A percentile compares a stretch with the other conserved stretches of the same genome.
These are phyloP conservation scores for Xanthorhoe spadicearia DNA, from an alignment of 2,888 invertebrate species.

Conservation along the genomic window DNA sequence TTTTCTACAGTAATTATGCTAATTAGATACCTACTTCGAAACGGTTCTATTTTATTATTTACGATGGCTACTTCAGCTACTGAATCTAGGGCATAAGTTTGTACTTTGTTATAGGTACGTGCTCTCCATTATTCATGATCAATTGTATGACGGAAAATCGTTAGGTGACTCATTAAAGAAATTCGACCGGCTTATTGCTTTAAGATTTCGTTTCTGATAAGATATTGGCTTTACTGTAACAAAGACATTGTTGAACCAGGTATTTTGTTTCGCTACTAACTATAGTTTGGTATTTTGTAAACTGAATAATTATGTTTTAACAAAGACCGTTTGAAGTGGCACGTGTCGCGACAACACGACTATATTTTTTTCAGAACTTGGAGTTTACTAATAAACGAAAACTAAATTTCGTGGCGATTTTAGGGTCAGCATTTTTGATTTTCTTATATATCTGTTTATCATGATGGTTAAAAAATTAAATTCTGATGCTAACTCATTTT, in stretches of 20 bases:
- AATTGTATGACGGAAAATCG: slow-evolving; percentile 79
- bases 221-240: slow-evolving; percentile 27
- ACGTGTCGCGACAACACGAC: too few relatives aligned
- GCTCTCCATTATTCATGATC: slow-evolving; percentile 78
- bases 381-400: too few relatives aligned
- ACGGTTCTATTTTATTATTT: slow-evolving; percentile 32
- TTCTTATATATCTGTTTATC: too few relatives aligned
- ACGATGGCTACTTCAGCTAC: slow-evolving; percentile 27
- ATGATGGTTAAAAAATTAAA: too few relatives aligned
- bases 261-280: slow-evolving; percentile 19
- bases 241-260: slow-evolving; percentile 33
- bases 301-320: too few relatives aligned
- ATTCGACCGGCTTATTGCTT: slow-evolving; percentile 53
- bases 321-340: too few relatives aligned
- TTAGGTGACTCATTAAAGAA: slow-evolving; percentile 82
- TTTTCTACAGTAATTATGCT: neutral
- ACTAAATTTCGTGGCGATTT: too few relatives aligned
- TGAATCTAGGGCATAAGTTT: slow-evolving; percentile 69
- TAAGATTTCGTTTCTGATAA: slow-evolving; percentile 40
- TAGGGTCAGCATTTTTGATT: too few relatives aligned
- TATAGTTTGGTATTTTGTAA: neutral
- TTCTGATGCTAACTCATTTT: too few relatives aligned
- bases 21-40: neutral
- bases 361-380: too few relatives aligned
- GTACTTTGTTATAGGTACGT: slow-evolving; percentile 50